phyloP scores from a whole-genome alignment of 2,113 vertebrate species.

The Haemorhous mexicanus region DNA sequence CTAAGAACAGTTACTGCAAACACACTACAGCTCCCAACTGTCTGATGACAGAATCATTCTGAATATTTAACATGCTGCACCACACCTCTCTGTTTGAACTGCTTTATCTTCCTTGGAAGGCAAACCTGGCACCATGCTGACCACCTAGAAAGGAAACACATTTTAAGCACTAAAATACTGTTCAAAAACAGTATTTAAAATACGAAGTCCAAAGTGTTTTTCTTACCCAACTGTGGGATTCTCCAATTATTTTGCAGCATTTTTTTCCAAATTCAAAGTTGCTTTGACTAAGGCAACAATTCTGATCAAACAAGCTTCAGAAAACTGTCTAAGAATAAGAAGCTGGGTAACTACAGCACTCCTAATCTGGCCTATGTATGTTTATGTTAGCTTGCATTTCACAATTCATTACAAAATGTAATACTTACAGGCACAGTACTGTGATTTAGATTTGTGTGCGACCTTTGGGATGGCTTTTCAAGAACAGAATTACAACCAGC shows the following conservation, averaged over 20 bases:
- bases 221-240: background rate
- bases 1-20: background rate
- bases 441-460: background rate
- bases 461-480: background rate
- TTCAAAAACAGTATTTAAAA: background rate
- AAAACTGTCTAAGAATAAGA: background rate
- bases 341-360: background rate
- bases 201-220: background rate
- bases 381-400: background rate
- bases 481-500: background rate
- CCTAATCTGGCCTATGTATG: rapidly evolving
- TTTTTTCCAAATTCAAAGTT: background rate
- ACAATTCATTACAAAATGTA: background rate
- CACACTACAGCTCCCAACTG: background rate
- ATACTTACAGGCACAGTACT: background rate
- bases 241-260: background rate
- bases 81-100: conserved; percentile 48
- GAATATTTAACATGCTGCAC: background rate
- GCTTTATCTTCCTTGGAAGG: conserved; percentile 34
- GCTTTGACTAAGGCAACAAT: background rate
- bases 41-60: background rate
- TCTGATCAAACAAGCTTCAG: background rate
- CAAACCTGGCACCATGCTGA: background rate
- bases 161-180: background rate
- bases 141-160: conserved; percentile 20